A percentile compares a stretch with the other conserved stretches of the same genome.
phyloP scores from a whole-genome alignment of 2,888 invertebrate species.

The Leucoma salicis region DNA sequence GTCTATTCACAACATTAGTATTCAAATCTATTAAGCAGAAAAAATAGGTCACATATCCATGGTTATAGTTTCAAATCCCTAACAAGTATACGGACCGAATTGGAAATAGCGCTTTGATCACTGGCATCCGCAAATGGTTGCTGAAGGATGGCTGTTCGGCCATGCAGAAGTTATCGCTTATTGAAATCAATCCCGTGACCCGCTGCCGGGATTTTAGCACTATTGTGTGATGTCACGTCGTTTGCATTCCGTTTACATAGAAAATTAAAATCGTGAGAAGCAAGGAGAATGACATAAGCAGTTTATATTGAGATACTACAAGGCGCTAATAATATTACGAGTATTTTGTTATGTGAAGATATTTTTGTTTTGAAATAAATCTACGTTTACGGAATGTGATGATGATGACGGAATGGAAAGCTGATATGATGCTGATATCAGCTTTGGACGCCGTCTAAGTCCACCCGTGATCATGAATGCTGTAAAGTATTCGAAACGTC shows the following conservation, averaged over 20 bases:
- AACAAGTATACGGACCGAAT: conserved; percentile 23
- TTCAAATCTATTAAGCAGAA: conserved; percentile 17
- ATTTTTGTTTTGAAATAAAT: too few relatives aligned
- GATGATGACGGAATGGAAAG: too few relatives aligned
- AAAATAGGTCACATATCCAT: conserved; percentile 35
- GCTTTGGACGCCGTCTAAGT: too few relatives aligned
- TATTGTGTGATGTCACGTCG: conserved; percentile 43
- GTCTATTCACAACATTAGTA: background rate
- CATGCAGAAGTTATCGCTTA: conserved; percentile 72
- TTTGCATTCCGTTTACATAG: conserved; percentile 30
- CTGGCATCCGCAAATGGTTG: conserved; percentile 44
- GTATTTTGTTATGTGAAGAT: too few relatives aligned
- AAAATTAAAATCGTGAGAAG: conserved; percentile 21
- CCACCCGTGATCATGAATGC: too few relatives aligned
- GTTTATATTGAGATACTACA: too few relatives aligned
- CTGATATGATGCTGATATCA: too few relatives aligned
- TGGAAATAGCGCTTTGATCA: conserved; percentile 43
- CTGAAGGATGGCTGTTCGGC: conserved; percentile 42
- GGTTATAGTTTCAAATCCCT: conserved; percentile 37
- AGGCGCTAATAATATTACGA: too few relatives aligned
- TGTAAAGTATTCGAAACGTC: too few relatives aligned
- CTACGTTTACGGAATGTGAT: too few relatives aligned
- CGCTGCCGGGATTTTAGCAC: conserved; percentile 44
- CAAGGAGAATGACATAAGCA: background rate
- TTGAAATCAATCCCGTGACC: conserved; percentile 60